phyloP scores from a whole-genome alignment of 2,113 vertebrate species.

The Coryphaenoides rupestris region DNA sequence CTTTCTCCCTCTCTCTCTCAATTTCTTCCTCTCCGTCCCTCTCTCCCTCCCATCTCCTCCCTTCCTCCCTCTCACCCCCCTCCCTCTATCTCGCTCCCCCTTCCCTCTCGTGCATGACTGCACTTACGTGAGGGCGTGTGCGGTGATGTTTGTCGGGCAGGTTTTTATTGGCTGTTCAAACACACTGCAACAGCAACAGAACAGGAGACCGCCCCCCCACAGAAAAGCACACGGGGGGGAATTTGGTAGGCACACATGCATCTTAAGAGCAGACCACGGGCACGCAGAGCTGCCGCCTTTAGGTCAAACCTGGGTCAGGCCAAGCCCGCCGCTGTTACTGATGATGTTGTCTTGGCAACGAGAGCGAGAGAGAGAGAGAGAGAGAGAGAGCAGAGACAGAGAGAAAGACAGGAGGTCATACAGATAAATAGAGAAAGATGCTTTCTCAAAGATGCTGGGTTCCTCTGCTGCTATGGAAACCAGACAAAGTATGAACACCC shows the following conservation, averaged over 20 bases:
- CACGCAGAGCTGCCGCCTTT: no score
- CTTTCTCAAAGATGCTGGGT: no score
- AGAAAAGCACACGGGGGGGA: no score
- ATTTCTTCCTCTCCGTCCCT: neutral
- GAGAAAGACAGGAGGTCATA: no score
- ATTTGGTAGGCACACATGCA: no score
- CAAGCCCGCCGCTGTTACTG: slow-evolving; percentile 35
- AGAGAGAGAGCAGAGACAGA: slow-evolving; percentile 13
- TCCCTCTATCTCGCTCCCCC: slow-evolving; percentile 1
- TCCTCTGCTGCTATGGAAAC: no score
- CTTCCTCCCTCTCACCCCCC: neutral
- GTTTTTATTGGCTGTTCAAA: no score
- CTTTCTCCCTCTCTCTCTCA: neutral
- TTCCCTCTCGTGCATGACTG: slow-evolving; percentile 16
- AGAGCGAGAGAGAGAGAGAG: slow-evolving; percentile 1
- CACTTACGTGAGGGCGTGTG: slow-evolving; percentile 22
- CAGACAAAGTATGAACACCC: no score
- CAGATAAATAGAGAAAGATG: no score
- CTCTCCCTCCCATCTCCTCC: neutral
- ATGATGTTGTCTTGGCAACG: slow-evolving; percentile 59
- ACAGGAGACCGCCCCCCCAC: no score
- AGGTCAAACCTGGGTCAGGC: neutral
- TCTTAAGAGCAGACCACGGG: no score
- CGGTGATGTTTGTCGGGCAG: neutral
- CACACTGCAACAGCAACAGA: no score